Conservation (phyloP, 1,140 invertebrate genomes). For the Sycobia sp. region DNA sequence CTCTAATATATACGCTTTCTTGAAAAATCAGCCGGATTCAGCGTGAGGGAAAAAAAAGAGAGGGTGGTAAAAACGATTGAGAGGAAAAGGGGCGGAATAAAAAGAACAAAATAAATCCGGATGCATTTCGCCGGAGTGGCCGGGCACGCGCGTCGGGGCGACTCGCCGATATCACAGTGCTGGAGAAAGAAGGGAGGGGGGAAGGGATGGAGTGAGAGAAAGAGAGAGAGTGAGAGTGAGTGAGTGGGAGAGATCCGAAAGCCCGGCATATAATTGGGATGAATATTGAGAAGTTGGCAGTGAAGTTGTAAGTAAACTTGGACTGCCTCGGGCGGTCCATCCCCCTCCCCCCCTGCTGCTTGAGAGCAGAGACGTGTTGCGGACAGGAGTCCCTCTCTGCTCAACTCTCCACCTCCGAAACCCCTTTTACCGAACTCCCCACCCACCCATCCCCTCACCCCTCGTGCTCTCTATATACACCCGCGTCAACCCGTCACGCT, state of each 20-base stretch:
- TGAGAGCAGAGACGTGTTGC: slow-evolving; percentile 63
- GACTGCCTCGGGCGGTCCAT: slow-evolving; percentile 55
- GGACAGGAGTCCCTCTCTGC: slow-evolving; percentile 53
- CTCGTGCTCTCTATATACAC: background rate
- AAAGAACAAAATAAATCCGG: too few species aligned
- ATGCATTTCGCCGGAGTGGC: too few species aligned
- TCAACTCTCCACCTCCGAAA: background rate
- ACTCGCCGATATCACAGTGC: too few species aligned
- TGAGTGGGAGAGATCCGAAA: background rate
- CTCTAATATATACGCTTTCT: too few species aligned
- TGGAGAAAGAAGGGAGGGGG: background rate
- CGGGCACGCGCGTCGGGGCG: too few species aligned
- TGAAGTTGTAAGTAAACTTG: slow-evolving; percentile 63
- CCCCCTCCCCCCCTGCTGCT: too few species aligned
- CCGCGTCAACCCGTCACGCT: slow-evolving; percentile 34
- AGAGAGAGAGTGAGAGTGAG: background rate
- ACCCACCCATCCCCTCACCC: background rate
- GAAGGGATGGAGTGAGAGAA: background rate
- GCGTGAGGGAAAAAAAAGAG: too few species aligned
- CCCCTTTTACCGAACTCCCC: slow-evolving; percentile 5
- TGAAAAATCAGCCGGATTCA: too few species aligned
- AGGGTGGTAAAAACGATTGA: too few species aligned
- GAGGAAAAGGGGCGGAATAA: too few species aligned
- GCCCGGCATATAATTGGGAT: slow-evolving; percentile 55
- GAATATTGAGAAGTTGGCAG: slow-evolving; percentile 63